Evolutionary conservation across 2,797 vertebrate species (phyloP), one percentile per base, ranked within the genome.

Genomic region (Chromobotia macracanthus): DNA sequence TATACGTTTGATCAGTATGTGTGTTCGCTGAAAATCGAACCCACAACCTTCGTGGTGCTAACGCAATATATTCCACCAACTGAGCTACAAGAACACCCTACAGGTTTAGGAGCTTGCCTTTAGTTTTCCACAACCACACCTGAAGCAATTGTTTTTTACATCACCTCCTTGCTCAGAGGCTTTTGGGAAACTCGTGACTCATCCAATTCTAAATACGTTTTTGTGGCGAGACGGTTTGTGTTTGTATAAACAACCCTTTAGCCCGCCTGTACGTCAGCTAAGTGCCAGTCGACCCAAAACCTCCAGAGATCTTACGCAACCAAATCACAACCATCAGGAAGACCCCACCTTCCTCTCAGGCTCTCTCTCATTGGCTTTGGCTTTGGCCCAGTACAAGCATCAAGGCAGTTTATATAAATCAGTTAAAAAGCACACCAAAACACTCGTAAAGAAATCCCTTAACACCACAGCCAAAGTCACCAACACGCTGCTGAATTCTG

Each of bases 361-460:
- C 55, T 19, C 80, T 79, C 68, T 72, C 85, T 85, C 81, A 81
- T 67, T 89, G 88, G 87, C 90, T 82, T 84, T 85, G 83, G 84
- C 64, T 69, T 0, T 78, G 19, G 25, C 74, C 48, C 4, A 65
- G 72, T 79, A 77, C 79, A 75, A 67, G 82, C 83, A 82, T 87
- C 82, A 21, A 71, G 9, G 79, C 79, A 84, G 83, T 85, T 88
- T 86, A 87, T 87, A 88, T 88, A 85, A 85, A 88, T 92, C 89
- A 87, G 88, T 87, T 89, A 93, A 92, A 92, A 90, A 93, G 90
- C 90, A 92, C 91, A 67, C 82, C 23, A 82, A 85, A 85, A 75
- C 21, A 38, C 77, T 53, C 66, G 61, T 31, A 61, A 79, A 19
- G 38, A 87, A 86, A 66, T 83, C 83, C 85, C 82, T 69, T 77